Evolutionary conservation across 2,888 invertebrate genomes (phyloP).

Genomic region (Oscheius myriophilus): DNA sequence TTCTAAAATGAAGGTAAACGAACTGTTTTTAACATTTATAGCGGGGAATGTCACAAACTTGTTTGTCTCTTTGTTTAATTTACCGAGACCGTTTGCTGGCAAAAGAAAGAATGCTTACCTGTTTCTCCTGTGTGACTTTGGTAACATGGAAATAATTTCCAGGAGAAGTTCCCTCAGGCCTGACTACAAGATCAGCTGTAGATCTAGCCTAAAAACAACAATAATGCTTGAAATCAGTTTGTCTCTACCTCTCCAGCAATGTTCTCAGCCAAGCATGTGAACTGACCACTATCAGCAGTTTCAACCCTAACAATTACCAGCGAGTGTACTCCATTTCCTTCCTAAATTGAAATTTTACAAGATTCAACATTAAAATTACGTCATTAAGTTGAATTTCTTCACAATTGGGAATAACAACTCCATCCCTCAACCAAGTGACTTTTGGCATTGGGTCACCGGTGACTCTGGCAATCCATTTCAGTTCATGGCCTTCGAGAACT

Average conservation of each 20-base stretch:
- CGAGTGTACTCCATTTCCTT: conserved; percentile 74
- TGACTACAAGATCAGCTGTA: conserved; percentile 81
- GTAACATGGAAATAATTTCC: conserved; percentile 70
- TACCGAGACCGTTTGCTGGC: too few species aligned
- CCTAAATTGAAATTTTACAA: conserved; percentile 40
- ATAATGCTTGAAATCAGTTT: conserved; percentile 15
- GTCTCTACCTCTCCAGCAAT: conserved; percentile 85
- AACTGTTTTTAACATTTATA: too few species aligned
- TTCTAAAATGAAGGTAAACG: too few species aligned
- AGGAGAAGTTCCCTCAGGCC: conserved; percentile 61
- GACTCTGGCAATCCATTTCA: conserved; percentile 74
- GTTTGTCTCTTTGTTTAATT: too few species aligned
- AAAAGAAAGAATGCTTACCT: conserved; percentile 36
- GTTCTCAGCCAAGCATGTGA: conserved; percentile 91
- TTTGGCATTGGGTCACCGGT: conserved; percentile 94
- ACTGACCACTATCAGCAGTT: conserved; percentile 96
- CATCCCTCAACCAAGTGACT: conserved; percentile 82
- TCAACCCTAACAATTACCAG: conserved; percentile 88
- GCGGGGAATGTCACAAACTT: too few species aligned
- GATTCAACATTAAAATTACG: conserved; percentile 38
- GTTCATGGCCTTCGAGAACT: conserved; percentile 62
- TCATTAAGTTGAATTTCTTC: conserved; percentile 67
- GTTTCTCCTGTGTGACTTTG: conserved; percentile 68
- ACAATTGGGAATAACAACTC: conserved; percentile 73
- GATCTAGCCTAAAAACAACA: conserved; percentile 37